phyloP scores from a whole-genome alignment of 2,888 invertebrate species.

The Pandemis corylana region DNA sequence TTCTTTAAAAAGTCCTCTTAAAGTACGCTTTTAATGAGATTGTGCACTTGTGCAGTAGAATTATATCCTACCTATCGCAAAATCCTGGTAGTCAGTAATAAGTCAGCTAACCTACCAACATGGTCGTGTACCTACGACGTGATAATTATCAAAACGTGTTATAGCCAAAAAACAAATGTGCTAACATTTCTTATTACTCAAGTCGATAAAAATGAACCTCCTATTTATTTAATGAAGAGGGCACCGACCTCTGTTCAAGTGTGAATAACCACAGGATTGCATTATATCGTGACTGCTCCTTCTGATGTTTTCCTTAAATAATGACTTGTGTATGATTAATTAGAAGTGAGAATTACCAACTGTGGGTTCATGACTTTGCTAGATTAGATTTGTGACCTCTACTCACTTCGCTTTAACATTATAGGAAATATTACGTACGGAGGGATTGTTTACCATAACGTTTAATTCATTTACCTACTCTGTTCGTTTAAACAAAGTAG shows the following conservation, averaged over 20 bases:
- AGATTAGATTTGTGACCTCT: background rate
- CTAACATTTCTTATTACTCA: conserved; percentile 10
- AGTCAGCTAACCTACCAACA: background rate
- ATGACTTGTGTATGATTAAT: background rate
- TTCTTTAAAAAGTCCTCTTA: no score
- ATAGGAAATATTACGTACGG: no score
- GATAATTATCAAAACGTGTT: conserved; percentile 16
- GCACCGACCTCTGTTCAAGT: conserved; percentile 11
- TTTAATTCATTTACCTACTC: no score
- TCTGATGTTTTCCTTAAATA: conserved; percentile 14
- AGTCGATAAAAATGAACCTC: conserved; percentile 21
- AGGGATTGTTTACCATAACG: no score
- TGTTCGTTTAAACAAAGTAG: no score
- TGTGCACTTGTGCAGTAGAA: no score
- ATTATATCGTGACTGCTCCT: conserved; percentile 29
- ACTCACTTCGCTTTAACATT: no score
- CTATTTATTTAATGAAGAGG: conserved; percentile 16
- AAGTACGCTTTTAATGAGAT: no score
- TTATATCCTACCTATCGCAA: background rate
- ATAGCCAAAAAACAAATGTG: conserved; percentile 6
- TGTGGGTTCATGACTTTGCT: background rate
- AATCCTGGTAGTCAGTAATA: background rate
- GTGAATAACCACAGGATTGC: conserved; percentile 29
- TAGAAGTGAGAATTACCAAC: background rate
- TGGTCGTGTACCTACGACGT: background rate